These are phyloP conservation scores for Lutjanus campechanus DNA, from an alignment of 2,797 vertebrate genomes.

Conservation along the genomic window DNA sequence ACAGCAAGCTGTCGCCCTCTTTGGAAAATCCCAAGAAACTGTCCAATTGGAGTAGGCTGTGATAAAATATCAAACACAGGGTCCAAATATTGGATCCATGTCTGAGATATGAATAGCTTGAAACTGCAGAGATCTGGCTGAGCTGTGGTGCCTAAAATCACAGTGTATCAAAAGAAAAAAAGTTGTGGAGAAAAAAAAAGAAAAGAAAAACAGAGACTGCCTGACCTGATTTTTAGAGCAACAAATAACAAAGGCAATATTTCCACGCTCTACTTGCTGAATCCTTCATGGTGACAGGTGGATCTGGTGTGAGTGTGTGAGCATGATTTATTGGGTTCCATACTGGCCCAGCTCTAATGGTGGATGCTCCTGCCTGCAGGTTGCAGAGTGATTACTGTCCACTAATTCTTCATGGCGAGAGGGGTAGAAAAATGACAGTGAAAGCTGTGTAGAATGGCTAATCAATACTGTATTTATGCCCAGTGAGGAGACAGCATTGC, in stretches of 20 bases:
- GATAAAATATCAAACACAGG: slow-evolving; percentile 40
- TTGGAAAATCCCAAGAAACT: slow-evolving; percentile 27
- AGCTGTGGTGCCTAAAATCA: slow-evolving; percentile 7
- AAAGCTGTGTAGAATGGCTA: slow-evolving; percentile 79
- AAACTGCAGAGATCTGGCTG: slow-evolving; percentile 26
- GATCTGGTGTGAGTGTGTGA: slow-evolving; percentile 64
- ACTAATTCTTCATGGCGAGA: slow-evolving; percentile 76
- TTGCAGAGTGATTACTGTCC: slow-evolving; percentile 84
- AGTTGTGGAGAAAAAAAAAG: not conserved
- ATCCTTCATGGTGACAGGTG: slow-evolving; percentile 74
- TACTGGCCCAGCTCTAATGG: slow-evolving; percentile 70
- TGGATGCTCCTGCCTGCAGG: slow-evolving; percentile 77
- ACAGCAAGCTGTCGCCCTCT: slow-evolving; percentile 26
- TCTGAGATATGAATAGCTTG: slow-evolving; percentile 25
- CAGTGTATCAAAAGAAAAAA: slow-evolving; percentile 19
- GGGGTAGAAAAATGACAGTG: slow-evolving; percentile 82
- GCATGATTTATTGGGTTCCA: slow-evolving; percentile 71
- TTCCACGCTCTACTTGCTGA: slow-evolving; percentile 71
- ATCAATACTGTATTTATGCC: slow-evolving; percentile 88
- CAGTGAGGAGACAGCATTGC: slow-evolving; percentile 79
- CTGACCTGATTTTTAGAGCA: slow-evolving; percentile 67
- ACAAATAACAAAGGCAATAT: slow-evolving; percentile 72
- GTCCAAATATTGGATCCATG: slow-evolving; percentile 26
- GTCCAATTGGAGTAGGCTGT: slow-evolving; percentile 5
- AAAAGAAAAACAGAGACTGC: slow-evolving; percentile 15